Base-by-base conservation (phyloP, 2,888 invertebrate genomes). In the Drosophila mettleri region DNA sequence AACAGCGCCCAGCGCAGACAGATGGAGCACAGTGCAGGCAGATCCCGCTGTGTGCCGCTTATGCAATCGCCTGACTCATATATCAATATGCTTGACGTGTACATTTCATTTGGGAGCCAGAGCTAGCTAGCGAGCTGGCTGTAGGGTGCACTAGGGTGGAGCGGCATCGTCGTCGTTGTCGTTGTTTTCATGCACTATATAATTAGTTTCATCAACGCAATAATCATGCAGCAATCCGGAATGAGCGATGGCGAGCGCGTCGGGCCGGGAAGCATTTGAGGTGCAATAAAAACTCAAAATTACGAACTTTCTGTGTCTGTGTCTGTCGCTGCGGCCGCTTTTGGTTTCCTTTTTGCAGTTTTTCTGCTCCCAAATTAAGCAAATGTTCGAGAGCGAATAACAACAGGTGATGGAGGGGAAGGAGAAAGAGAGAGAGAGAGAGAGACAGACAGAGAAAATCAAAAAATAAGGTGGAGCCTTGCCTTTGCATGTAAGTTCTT, bases 171-270 rank as follows among this genome's bases (percentile, higher is more conserved):
- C 78, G 46, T 60, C 59, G 34, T 34, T 48, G 45, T 45, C 12
- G 49, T 55, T 60, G 48, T 63, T 73, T 62, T 52, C 38, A 52
- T 75, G 74, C 71, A 70, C 83, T 66, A 74, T 87, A 82, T 87
- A 87, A 88, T 87, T 87, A 87, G 87, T 76, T 86, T 70, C 87
- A 81, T 87, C 86, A 87, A 68, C 81, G 79, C 83, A 87, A 87
- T 81, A 88, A 87, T 87, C 88, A 86, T 75, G 82, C 73, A 55
- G 78, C 76, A 87, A 88, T 80, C 79, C 81, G 78, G 78, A 52
- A 53, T 24, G 29, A 43, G 63, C 38, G 51, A 24, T 9, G 49
- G 33, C 39, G 24, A 27, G 36, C 34, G 7, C 22, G 3, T 18
- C 46, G 52, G 20, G 16, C 9, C n/a, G 38, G 39, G 49, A 52